phyloP scores from a whole-genome alignment of 2,888 invertebrate species.

The Tetrapedia diversipes region DNA sequence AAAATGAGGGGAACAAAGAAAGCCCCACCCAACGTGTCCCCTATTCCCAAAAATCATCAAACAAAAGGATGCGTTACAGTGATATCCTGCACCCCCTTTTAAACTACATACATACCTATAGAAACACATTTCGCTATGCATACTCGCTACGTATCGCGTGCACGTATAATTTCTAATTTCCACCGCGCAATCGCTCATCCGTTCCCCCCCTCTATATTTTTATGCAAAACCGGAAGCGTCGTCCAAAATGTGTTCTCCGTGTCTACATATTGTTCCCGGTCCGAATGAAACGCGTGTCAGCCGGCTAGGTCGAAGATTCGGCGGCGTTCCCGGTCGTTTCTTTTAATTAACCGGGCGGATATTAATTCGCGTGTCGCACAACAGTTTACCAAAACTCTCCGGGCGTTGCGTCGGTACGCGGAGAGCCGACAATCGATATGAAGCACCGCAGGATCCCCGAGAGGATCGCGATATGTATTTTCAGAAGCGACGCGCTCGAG shows the following conservation, averaged over 20 bases:
- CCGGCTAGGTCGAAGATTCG: neutral
- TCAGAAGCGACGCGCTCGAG: constrained; percentile 65
- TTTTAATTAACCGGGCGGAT: constrained; percentile 49
- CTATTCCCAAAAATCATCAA: neutral
- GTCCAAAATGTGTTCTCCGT: neutral
- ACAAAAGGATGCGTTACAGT: constrained; percentile 11
- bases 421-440: constrained; percentile 69
- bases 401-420: constrained; percentile 40
- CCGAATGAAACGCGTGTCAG: too few species aligned
- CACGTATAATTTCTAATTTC: neutral
- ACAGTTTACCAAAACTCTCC: constrained; percentile 63
- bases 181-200: neutral
- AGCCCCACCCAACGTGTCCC: neutral
- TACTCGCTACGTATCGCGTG: neutral
- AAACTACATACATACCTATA: neutral
- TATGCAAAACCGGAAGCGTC: constrained; percentile 9
- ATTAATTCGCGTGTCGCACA: constrained; percentile 58
- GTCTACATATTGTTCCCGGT: too few species aligned
- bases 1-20: neutral
- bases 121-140: constrained; percentile 2
- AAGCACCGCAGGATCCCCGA: constrained; percentile 67
- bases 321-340: constrained; percentile 27
- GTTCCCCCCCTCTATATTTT: neutral
- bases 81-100: neutral
- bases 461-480: constrained; percentile 75